These are phyloP conservation scores for Charadrius vociferus DNA, from an alignment of 2,113 vertebrate species.

Conservation along the genomic window DNA sequence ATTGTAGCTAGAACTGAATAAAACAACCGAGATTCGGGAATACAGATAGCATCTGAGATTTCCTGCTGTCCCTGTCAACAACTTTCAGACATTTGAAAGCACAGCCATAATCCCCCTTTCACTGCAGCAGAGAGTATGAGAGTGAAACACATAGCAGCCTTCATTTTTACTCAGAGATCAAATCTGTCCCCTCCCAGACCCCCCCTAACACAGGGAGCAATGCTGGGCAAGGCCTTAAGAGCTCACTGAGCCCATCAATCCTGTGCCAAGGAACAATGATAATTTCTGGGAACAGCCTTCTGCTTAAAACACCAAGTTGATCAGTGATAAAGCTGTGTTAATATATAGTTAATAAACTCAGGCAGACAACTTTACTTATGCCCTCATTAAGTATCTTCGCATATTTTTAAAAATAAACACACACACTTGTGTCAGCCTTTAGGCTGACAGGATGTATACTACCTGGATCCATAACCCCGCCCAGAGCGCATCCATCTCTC, in stretches of 20 bases:
- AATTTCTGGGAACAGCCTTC: not conserved
- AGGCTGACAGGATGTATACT: not conserved
- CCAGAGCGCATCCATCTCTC: not conserved
- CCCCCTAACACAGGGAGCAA: not conserved
- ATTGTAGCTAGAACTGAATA: slow-evolving; percentile 13
- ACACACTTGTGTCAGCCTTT: not conserved
- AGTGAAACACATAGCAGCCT: not conserved
- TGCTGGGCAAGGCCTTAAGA: not conserved
- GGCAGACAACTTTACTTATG: not conserved
- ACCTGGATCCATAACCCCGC: not conserved
- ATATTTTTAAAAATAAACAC: not conserved
- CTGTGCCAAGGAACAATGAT: not conserved
- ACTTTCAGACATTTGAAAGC: slow-evolving; percentile 14
- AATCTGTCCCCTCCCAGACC: not conserved
- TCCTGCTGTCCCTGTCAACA: slow-evolving; percentile 44
- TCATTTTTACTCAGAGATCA: not conserved
- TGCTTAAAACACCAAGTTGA: not conserved
- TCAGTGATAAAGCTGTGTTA: not conserved
- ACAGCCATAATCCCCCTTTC: slow-evolving; percentile 10
- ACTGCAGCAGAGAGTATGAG: not conserved
- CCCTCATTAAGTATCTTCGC: not conserved
- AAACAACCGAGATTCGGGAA: not conserved
- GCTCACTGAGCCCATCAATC: not conserved
- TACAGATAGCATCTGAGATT: slow-evolving; percentile 33
- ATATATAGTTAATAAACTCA: not conserved